Evolutionary conservation across 23 tunicate species (phyloP), one percentile per base, ranked within the genome.

Genomic region (Trididemnum clinides): DNA sequence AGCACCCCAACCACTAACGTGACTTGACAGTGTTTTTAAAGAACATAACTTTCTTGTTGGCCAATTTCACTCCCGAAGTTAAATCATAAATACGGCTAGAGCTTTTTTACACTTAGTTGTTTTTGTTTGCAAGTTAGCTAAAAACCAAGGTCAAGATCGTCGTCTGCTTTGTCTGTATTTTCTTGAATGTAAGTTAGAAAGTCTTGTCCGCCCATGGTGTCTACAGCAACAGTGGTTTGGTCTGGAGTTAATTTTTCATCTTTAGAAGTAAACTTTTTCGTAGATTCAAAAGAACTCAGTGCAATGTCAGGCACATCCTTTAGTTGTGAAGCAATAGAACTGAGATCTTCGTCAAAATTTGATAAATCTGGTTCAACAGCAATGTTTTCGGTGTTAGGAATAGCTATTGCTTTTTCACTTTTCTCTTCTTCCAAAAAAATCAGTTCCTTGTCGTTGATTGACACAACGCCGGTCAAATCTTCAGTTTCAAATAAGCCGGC

Each of bases 81-180:
- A n/a, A n/a, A n/a, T n/a, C n/a, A n/a, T n/a, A n/a, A n/a, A n/a
- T n/a, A n/a, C n/a, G n/a, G n/a, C n/a, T n/a, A n/a, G n/a, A n/a
- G n/a, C n/a, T n/a, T n/a, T n/a, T n/a, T n/a, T n/a, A n/a, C n/a
- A n/a, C n/a, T n/a, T n/a, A n/a, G n/a, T n/a, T n/a, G n/a, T n/a
- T n/a, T n/a, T n/a, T n/a, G n/a, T n/a, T n/a, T n/a, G n/a, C n/a
- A n/a, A n/a, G 26, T 21, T 5, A 22, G 21, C 27, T 83, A 83
- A 44, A 83, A 83, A 5, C 87, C 87, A 19, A 83, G 64, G 39
- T 83, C 87, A 2, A 69, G 29, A 28, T 59, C 78, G 12, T 65
- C 64, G 51, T 83, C 87, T 4, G 4, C 7, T 19, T 83, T 69
- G 1, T 66, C 37, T 2, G 34, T 69, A 49, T 83, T 83, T 83